Base-by-base conservation (phyloP, 1,140 invertebrate genomes). In the Eumaeus atala region DNA sequence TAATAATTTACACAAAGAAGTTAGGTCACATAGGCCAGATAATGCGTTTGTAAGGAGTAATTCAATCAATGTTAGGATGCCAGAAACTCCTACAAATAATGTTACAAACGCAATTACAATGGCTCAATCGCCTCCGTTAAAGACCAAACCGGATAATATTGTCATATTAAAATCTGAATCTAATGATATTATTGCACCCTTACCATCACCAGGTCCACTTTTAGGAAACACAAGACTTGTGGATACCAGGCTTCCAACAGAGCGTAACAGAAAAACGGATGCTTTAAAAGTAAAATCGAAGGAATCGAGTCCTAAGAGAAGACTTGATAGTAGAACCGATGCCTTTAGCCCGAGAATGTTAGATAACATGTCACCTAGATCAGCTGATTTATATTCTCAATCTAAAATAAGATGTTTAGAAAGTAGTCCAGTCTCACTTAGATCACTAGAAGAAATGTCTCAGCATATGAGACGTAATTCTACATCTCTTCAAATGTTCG, bases 201-300 rank as follows among this genome's bases (percentile, higher is more conserved):
- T 94, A 8, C 92, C 92, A 8, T 95, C 93, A 9, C 94, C 94
- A 0, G 94, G 94, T 0, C 94, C 95, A 0, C 84, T 95, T 56
- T 82, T 95, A 12, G 93, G 94, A 2, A 93, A 93, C 62, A 95
- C 94, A 8, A 89, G 93, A 33, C 78, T 95, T 18, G 92, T 95
- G n/a, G 93, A 94, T 67, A 72, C 81, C 17, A 78, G 84, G 65
- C 59, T 67, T 17, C 64, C 74, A 34, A 59, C 72, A 21, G 83
- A 86, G 16, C 73, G 70, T 40, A 62, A 62, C 51, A 73, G 72
- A 59, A 84, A 77, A 70, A 68, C 62, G 28, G 80, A 85, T 50
- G 72, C 58, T 56, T 57, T 78, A 17, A 87, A 74, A 72, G 54
- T 72, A 44, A 84, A 76, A 64, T 48, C 73, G 14, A 72, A 76